A percentile compares a stretch with the other conserved stretches of the same genome.
Evolutionary conservation across 2,888 invertebrate genomes (phyloP).

Genomic region (Gastracanthus pulcherrimus): DNA sequence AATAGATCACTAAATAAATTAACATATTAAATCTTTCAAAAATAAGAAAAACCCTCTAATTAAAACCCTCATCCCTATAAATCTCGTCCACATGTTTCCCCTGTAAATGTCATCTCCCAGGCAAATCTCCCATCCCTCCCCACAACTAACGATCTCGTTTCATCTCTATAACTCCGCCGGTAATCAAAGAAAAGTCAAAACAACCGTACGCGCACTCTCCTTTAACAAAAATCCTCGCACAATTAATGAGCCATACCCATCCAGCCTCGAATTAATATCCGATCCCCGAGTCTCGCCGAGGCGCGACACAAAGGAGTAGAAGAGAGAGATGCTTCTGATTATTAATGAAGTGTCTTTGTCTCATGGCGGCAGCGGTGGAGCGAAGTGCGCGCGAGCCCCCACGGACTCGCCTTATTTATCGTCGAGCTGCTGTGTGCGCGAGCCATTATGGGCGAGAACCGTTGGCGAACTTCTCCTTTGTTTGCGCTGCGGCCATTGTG

Average conservation of each 20-base stretch:
- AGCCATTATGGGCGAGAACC: constrained; percentile 10
- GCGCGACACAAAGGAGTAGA: constrained; percentile 36
- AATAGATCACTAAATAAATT: too few relatives aligned
- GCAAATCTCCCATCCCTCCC: neutral
- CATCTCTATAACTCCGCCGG: neutral
- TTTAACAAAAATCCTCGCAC: neutral
- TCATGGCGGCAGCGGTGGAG: constrained; percentile 12
- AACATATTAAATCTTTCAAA: neutral
- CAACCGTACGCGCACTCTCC: too few relatives aligned
- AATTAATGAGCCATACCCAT: neutral
- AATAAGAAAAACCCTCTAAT: neutral
- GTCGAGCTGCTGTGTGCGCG: neutral
- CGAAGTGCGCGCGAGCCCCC: constrained; percentile 29
- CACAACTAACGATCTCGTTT: neutral
- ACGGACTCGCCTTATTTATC: constrained; percentile 38
- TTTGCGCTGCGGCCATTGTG: neutral
- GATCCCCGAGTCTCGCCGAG: neutral
- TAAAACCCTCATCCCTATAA: neutral
- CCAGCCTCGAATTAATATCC: neutral
- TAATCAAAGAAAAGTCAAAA: constrained; percentile 8
- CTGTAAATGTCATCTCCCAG: neutral
- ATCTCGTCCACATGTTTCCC: neutral
- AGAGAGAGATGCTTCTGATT: constrained; percentile 66
- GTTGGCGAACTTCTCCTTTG: constrained; percentile 14
- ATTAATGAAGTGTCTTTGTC: constrained; percentile 74